Base-by-base conservation (phyloP, 2,888 invertebrate genomes). In the Ommatoiulus sabulosus region DNA sequence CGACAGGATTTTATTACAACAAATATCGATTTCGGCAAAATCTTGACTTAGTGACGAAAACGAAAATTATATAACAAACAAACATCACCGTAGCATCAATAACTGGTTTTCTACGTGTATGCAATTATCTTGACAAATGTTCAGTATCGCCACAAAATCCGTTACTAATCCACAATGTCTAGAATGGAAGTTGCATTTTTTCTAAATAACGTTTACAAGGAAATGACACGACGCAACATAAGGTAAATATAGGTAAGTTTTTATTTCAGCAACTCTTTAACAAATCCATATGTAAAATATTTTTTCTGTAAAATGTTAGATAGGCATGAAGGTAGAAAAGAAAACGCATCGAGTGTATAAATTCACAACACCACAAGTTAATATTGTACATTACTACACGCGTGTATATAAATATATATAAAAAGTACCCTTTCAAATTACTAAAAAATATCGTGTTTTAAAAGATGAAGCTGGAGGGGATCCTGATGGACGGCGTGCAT, bases 291-390 rank as follows among this genome's bases (percentile, higher is more conserved):
- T 44, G 12, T 24, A 84, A 84, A 15, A 48, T 48, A 48, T 17
- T 57, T 57, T 57, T 84, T 84, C 35, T 5, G 8, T 5, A 85
- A 85, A 85, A 44, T 85, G 85, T 63, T 63, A 85, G 44, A 43
- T 85, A n/a, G 85, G 43, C 85, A 44, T 85, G 17, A 85, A 85
- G 17, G 44, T 85, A 44, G 35, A 85, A 85, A 85, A 85, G 44
- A 85, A 85, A 85, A 85, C 15, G 7, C 48, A 12, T 48, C 48
- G 12, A 48, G 20, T 63, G 20, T 63, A 63, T 43, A 85, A 35
- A 43, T 17, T 85, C 43, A 85, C 35, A 44, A 44, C 85, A 85
- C 85, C 44, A 44, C 85, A 43, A 85, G 85, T 85, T 85, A 85
- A 12, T 85, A 44, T 43, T 44, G 44, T 43, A 44, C 85, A 85